Evolutionary conservation across 2,797 vertebrate genomes (phyloP).

Genomic region (Cuniculus paca): DNA sequence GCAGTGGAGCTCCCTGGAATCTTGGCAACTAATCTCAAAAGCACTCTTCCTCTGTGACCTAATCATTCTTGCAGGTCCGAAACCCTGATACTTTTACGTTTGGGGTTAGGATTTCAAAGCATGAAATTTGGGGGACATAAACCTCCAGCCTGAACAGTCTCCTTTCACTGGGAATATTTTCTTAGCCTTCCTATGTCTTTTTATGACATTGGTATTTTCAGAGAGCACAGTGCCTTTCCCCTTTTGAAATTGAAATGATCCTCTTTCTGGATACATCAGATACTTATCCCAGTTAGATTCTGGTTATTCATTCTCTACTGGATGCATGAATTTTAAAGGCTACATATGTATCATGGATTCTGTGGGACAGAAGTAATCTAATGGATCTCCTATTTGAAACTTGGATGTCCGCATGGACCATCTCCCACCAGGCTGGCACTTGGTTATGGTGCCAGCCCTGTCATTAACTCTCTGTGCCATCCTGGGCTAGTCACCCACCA

Average conservation of each 20-base stretch:
- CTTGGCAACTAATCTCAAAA: not conserved
- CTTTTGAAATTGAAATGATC: conserved; percentile 25
- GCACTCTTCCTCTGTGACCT: not conserved
- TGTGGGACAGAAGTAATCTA: not conserved
- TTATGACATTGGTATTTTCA: not conserved
- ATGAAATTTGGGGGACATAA: not conserved
- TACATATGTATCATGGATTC: not conserved
- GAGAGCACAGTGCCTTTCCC: not conserved
- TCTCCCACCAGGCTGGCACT: not conserved
- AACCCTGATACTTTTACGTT: not conserved
- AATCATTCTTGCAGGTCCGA: not conserved
- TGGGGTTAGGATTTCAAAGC: not conserved
- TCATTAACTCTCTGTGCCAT: not conserved
- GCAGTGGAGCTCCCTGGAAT: not conserved
- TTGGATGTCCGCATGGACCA: not conserved
- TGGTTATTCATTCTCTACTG: not conserved
- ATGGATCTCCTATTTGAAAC: not conserved
- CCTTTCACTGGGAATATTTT: not conserved
- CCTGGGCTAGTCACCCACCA: not conserved
- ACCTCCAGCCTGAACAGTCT: not conserved
- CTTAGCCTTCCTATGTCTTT: not conserved
- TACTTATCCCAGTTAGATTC: not conserved
- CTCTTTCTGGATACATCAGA: not conserved
- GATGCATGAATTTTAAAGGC: not conserved
- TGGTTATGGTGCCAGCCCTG: not conserved